phyloP scores from a whole-genome alignment of 2,888 invertebrate species.

The Hypomecis atomaria region DNA sequence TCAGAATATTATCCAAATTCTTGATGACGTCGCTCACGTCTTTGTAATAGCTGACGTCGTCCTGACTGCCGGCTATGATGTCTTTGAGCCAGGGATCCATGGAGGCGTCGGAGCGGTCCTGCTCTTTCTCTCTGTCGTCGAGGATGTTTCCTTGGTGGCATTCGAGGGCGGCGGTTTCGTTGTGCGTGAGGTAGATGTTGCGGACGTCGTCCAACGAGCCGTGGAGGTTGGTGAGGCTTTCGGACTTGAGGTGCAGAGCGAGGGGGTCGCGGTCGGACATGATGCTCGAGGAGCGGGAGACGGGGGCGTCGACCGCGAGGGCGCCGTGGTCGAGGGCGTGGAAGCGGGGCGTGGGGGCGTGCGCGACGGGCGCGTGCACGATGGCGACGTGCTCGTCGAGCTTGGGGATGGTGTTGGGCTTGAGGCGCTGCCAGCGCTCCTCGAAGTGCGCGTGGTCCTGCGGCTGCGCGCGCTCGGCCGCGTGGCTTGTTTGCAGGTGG shows the following conservation, averaged over 20 bases:
- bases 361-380: conserved; percentile 68
- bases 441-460: conserved; percentile 86
- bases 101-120: conserved; percentile 72
- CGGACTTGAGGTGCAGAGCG: conserved; percentile 75
- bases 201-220: conserved; percentile 87
- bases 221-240: conserved; percentile 87
- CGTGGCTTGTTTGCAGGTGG: conserved; percentile 70
- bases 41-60: conserved; percentile 85
- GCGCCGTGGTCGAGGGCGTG: conserved; percentile 66
- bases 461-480: conserved; percentile 59
- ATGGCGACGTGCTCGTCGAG: conserved; percentile 82
- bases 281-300: conserved; percentile 74
- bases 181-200: conserved; percentile 77
- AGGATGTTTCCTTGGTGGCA: conserved; percentile 73
- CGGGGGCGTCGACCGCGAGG: conserved; percentile 68
- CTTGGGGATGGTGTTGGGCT: conserved; percentile 86
- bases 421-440: conserved; percentile 88
- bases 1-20: conserved; percentile 86
- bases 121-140: conserved; percentile 63
- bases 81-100: conserved; percentile 86
- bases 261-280: conserved; percentile 76
- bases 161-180: conserved; percentile 70
- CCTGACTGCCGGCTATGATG: conserved; percentile 83
- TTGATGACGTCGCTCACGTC: conserved; percentile 87
- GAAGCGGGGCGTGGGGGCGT: conserved; percentile 59